These are phyloP conservation scores for Dendrolimus pini DNA, from an alignment of 2,888 invertebrate species.

Conservation along the genomic window DNA sequence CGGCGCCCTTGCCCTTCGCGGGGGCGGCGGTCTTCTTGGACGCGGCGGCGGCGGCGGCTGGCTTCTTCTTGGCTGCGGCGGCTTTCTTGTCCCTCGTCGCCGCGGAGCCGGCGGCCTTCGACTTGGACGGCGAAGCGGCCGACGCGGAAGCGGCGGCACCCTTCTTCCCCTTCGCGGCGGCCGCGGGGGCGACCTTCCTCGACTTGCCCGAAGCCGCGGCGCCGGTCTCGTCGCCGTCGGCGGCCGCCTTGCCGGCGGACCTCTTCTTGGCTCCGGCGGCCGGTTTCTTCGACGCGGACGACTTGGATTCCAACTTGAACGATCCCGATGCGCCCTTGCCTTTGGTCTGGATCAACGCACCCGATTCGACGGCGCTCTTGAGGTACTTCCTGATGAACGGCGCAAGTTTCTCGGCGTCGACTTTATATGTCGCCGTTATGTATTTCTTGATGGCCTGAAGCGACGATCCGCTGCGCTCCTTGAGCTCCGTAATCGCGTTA, in stretches of 20 bases:
- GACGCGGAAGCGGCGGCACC: conserved; percentile 2
- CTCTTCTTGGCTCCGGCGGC: conserved; percentile 14
- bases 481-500: conserved; percentile 67
- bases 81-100: conserved; percentile 23
- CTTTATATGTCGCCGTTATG: conserved; percentile 75
- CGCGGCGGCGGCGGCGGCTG: conserved; percentile 23
- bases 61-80: conserved; percentile 28
- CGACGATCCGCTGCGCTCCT: conserved; percentile 78
- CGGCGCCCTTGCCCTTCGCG: conserved; percentile 20
- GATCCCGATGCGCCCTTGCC: conserved; percentile 72
- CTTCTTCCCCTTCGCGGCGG: conserved; percentile 16
- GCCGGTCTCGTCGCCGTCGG: conserved; percentile 4
- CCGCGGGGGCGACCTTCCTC: neutral
- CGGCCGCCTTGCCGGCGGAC: conserved; percentile 12
- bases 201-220: neutral
- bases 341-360: conserved; percentile 72
- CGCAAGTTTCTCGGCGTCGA: conserved; percentile 75
- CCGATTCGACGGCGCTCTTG: conserved; percentile 72
- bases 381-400: conserved; percentile 76
- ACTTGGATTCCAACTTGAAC: conserved; percentile 48
- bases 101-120: conserved; percentile 13
- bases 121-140: conserved; percentile 17
- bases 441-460: conserved; percentile 78
- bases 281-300: conserved; percentile 12
- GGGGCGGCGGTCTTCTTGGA: conserved; percentile 22